Base-by-base conservation (phyloP, 2,113 vertebrate species). In the Ophthalmolycus amberensis region DNA sequence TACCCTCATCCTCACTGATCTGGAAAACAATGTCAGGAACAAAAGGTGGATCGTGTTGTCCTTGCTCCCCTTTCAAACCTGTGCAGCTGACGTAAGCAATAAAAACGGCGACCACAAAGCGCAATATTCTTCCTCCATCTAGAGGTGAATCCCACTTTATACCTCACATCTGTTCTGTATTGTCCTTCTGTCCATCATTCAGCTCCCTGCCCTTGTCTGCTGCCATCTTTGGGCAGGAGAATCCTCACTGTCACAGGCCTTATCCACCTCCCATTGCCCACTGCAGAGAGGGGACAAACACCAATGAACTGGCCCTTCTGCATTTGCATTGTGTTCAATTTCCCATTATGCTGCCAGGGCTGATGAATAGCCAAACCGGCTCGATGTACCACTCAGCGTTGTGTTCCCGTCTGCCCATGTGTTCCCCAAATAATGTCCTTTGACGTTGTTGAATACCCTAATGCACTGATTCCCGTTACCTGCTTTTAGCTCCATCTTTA, bases 251-350 rank as follows among this genome's bases (percentile, higher is more conserved):
- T 63, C 79, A 56, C 73, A 4, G 18, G 60, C 46, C 27, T 81
- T 22, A 72, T 71, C 37, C n/a, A 75, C 44, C 62, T 69, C 77
- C 86, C 85, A 74, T 73, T 62, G 83, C 77, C 66, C 67, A 11
- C 52, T 80, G 70, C 74, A 56, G 62, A 75, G 74, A 64, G 52
- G 27, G 22, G 27, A 72, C 67, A 79, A 75, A 70, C 63, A 75
- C 72, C 90, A 90, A 93, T 93, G 87, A 93, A 91, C 90, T 60
- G 75, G 83, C 71, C 58, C 66, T 46, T 64, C 60, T 67, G 70
- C 81, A 86, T 92, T 82, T 86, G 85, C 85, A 90, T 88, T 94
- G 89, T 92, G 72, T 86, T 87, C 74, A 71, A 25, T 82, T 78
- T 73, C 69, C 73, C 79, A 89, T 90, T 90, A 88, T 91, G 66